Evolutionary conservation across 2,888 invertebrate species (phyloP), one percentile per base, ranked within the genome.

Genomic region (Oligia fasciuncula): DNA sequence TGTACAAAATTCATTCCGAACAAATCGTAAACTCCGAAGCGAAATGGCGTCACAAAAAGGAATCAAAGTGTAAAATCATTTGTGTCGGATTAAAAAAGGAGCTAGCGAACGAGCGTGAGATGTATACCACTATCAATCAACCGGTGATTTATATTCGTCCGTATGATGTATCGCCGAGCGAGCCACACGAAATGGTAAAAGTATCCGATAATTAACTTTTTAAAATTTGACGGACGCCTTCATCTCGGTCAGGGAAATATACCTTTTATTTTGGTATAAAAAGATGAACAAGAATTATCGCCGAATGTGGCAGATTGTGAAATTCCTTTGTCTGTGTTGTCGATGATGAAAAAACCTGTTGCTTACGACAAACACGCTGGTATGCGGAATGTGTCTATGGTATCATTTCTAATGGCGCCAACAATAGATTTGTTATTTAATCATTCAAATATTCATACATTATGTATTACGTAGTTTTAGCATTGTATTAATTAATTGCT

Each of bases 191-290:
- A 92, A 90, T 92, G 93, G 94, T 93, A 93, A 94, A 94, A 95
- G 95, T 94, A 94, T 95, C 94, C 93, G 94, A 95, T 97, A 97
- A 97, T 97, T 97, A 97, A 97, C 96, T 96, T 96, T 96, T 96
- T 94, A 94, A 94, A 95, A 93, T 95, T 95, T 95, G 96, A 96
- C 93, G 94, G 94, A 95, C 95, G 93, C 95, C 95, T 95, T 94
- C 94, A 95, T 95, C 91, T 94, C 90, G 85, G 85, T 83, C 88
- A 85, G 84, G 88, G 90, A 90, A 90, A 88, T 84, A 87, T 83
- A 79, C 80, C 84, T 84, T 83, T 86, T 84, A 82, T 82, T 85
- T 83, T 83, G 69, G 66, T 80, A 82, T 86, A 81, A 90, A 89
- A 89, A 84, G 81, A 81, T 77, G 76, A 76, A 81, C 79, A 79